Conservation (phyloP, 2,113 vertebrate species). For the Gymnarchus niloticus region DNA sequence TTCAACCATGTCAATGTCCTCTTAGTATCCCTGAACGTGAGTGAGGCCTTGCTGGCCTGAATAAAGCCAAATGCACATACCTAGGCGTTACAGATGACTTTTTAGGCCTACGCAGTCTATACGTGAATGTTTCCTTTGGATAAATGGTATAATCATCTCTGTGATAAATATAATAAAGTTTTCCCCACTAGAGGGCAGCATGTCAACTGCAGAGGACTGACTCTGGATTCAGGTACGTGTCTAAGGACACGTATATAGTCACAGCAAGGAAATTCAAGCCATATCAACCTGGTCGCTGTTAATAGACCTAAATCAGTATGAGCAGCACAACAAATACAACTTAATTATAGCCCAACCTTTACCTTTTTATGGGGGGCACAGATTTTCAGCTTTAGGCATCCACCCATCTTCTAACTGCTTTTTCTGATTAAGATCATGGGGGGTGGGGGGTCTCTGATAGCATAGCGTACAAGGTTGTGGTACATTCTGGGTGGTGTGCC, state of each 20-base stretch:
- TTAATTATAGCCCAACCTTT: background rate
- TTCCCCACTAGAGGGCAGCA: constrained; percentile 56
- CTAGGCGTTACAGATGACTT: background rate
- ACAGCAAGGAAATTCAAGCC: background rate
- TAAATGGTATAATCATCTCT: too few species aligned
- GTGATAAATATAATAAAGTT: too few species aligned
- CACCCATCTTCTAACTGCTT: background rate
- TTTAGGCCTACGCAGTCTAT: background rate
- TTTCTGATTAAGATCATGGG: too few species aligned
- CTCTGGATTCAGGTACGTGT: constrained; percentile 44
- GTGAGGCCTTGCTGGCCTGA: background rate
- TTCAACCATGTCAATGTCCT: background rate
- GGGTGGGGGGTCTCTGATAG: too few species aligned
- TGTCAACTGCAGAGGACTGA: constrained; percentile 32
- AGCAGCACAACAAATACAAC: too few species aligned
- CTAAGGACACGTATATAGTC: constrained; percentile 28
- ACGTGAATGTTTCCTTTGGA: background rate
- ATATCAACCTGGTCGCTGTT: background rate
- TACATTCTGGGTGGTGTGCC: too few species aligned
- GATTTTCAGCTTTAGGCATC: background rate
- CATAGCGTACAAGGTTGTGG: too few species aligned
- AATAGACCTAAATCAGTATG: background rate
- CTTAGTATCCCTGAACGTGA: background rate
- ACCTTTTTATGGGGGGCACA: background rate
- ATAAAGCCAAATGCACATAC: background rate